phyloP scores from a whole-genome alignment of 1,140 invertebrate species.

The Bombus picipes region DNA sequence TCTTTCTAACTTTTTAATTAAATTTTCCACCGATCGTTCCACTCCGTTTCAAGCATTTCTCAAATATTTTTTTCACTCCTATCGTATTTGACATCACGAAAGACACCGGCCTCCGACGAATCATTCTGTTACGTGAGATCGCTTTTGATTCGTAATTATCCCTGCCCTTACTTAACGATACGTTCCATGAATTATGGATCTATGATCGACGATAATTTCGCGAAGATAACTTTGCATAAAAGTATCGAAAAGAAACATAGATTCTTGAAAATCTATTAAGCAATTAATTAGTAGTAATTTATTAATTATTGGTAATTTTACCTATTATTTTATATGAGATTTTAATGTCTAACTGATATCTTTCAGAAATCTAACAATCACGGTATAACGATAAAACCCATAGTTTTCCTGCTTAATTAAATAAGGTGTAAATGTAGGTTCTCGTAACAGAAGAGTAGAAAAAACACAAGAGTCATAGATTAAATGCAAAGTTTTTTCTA shows the following conservation, averaged over 20 bases:
- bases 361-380: no score
- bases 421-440: background rate
- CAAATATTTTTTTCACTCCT: background rate
- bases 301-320: no score
- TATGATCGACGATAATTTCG: no score
- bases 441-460: no score
- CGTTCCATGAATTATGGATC: background rate
- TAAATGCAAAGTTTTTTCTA: background rate
- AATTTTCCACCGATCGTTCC: background rate
- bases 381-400: no score
- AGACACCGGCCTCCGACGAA: background rate
- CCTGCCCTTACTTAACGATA: background rate
- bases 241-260: background rate
- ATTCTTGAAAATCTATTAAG: background rate
- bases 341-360: no score
- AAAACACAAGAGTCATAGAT: background rate
- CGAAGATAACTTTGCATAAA: no score
- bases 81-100: background rate
- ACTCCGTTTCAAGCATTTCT: background rate
- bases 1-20: conserved; percentile 38
- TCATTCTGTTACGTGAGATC: background rate
- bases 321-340: no score
- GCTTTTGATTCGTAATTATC: no score
- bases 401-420: no score
- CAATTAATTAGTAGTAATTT: no score